Evolutionary conservation across 2,888 invertebrate genomes (phyloP), one percentile per base, ranked within the genome.

Genomic region (Acleris cristana): DNA sequence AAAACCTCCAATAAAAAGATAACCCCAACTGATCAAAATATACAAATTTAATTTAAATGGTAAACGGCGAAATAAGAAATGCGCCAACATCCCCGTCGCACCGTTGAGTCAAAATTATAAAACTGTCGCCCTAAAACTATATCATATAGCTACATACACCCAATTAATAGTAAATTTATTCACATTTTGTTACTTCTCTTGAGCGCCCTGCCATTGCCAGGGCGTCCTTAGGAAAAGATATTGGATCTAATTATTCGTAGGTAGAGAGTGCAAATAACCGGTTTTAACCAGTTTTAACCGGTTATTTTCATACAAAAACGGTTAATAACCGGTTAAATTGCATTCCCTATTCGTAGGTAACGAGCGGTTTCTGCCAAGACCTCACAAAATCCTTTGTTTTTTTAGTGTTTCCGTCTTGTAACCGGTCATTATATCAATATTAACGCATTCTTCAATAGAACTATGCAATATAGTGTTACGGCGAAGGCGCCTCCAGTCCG

Each of bases 91-190:
- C 26, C 19, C 59, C 57, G 19, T 63, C 53, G 49, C 57, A 54
- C 53, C 57, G 52, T 52, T 23, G 30, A 56, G 52, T 58, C 67
- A 58, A 63, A 54, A 62, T 30, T 26, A 14, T 58, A 23, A 48
- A 56, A 16, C 10, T 44, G 21, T 44, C n/a, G 44, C 56, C 40
- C 48, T 26, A 48, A 16, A n/a, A 12, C 58, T 48, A n/a, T 56
- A 57, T 57, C 14, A 40, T 44, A 21, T 57, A 57, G 16, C 40
- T 56, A 40, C 40, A 56, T 44, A 34, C 16, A 56, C 40, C 40
- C 40, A 40, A 40, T 40, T 34, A 26, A 40, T 40, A 14, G 40
- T 40, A 40, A 14, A 4, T 40, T 0, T 12, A 40, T 40, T 34
- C 34, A 34, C 40, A 40, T 12, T 40, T 14, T 34, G 34, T 34